These are phyloP conservation scores for Oncopodura yosiiana DNA, from an alignment of 1,140 invertebrate species.

Conservation along the genomic window DNA sequence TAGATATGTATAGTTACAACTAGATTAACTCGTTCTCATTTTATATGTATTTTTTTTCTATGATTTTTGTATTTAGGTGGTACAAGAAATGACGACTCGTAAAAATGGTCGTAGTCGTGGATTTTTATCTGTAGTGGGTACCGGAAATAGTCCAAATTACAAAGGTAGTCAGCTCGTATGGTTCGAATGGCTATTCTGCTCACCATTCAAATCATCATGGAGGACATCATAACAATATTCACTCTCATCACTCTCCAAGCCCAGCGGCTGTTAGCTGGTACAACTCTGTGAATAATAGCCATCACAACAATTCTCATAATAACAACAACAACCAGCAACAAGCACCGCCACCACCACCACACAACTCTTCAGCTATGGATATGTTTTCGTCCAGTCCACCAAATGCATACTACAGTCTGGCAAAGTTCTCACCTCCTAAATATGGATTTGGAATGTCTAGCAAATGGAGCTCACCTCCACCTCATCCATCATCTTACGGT, in stretches of 20 bases:
- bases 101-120: slow-evolving; percentile 23
- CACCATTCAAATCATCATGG: slow-evolving; percentile 12
- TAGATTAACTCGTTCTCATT: no score
- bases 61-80: slow-evolving; percentile 7
- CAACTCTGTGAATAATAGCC: slow-evolving; percentile 14
- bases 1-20: no score
- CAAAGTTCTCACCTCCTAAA: slow-evolving; percentile 28
- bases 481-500: slow-evolving; percentile 15
- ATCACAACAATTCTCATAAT: not conserved
- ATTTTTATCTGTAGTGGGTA: slow-evolving; percentile 9
- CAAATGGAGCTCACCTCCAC: slow-evolving; percentile 19
- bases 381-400: slow-evolving; percentile 20
- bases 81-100: slow-evolving; percentile 21
- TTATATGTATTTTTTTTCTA: not conserved
- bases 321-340: no score
- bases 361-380: slow-evolving; percentile 7
- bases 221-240: not conserved
- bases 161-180: slow-evolving; percentile 15
- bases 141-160: slow-evolving; percentile 19
- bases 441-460: slow-evolving; percentile 22
- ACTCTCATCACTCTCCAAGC: slow-evolving; percentile 13
- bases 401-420: slow-evolving; percentile 16
- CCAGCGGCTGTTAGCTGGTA: slow-evolving; percentile 25
- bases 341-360: not conserved
- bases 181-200: slow-evolving; percentile 6